phyloP scores from a whole-genome alignment of 1,140 invertebrate genomes.

The Vollenhovia emeryi region DNA sequence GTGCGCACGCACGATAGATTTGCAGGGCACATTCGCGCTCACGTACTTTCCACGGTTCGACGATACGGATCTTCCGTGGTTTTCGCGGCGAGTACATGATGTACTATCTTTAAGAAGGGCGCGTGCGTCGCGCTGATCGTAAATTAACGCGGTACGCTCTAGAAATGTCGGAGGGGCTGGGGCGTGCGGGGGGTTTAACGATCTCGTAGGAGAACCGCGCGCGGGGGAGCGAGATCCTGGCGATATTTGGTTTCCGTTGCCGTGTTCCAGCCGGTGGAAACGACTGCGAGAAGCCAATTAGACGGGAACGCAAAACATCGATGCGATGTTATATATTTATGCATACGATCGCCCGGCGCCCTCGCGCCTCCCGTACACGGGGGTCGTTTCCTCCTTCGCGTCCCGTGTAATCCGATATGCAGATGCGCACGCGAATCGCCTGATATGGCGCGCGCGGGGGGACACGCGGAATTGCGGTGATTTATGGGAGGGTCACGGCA shows the following conservation, averaged over 20 bases:
- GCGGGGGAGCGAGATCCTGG: constrained; percentile 1
- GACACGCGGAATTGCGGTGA: constrained; percentile 57
- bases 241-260: constrained; percentile 48
- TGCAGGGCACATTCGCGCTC: not conserved
- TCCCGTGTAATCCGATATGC: constrained; percentile 72
- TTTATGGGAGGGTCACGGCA: constrained; percentile 45
- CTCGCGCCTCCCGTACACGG: constrained; percentile 16
- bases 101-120: not conserved
- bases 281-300: constrained; percentile 69
- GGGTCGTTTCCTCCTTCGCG: constrained; percentile 63
- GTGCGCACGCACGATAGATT: no score
- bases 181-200: constrained; percentile 25
- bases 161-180: constrained; percentile 5
- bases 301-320: constrained; percentile 65
- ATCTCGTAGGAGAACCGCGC: constrained; percentile 46
- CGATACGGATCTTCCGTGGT: not conserved
- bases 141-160: constrained; percentile 28
- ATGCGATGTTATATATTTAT: constrained; percentile 67
- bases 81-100: not conserved
- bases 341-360: constrained; percentile 47
- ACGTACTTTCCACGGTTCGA: not conserved
- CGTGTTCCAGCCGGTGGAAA: constrained; percentile 35
- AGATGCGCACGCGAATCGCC: constrained; percentile 64
- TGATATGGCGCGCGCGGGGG: constrained; percentile 15
- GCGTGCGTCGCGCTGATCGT: not conserved